Base-by-base conservation (phyloP, 2,888 invertebrate species). In the Gymnoscelis rufifasciata region DNA sequence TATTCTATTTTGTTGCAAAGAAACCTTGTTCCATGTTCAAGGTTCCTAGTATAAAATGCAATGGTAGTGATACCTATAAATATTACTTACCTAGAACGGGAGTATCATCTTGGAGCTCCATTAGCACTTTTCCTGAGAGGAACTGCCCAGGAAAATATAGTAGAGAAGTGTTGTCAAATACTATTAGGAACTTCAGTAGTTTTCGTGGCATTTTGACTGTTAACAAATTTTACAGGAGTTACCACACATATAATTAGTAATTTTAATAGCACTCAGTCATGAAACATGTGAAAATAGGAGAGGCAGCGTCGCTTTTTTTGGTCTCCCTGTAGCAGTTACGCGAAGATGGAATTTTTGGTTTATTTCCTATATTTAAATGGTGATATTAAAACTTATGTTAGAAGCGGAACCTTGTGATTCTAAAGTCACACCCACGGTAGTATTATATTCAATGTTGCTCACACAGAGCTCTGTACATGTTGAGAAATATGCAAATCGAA, bases 121-220 rank as follows among this genome's bases (percentile, higher is more conserved):
- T 93, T 43, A 97, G 91, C 46, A 97, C 97, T 71, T 96, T 91
- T 29, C 97, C 97, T 43, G 96, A 96, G 57, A 97, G 88, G 81
- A 97, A 97, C 80, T 97, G 96, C 4, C 97, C 97, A 51, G 97
- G 97, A 75, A 97, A 97, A 81, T 97, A 97, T 49, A 97, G 83
- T 56, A 97, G 86, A 64, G 96, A 97, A 36, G 96, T 95, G 76
- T 97, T 97, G 84, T 97, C 97, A 83, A 97, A 96, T 56, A 97
- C 91, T 66, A 97, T 97, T 52, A 97, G 90, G 83, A 97, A 97
- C 87, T 97, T 97, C 57, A 96, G 90, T 63, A 97, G 89, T 87
- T 97, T 97, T 66, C 95, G 91, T 61, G 95, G 94, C 95, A 95
- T 95, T 68, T 69, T 86, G 48, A 44, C 49, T 51, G 14, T 2